A percentile compares a stretch with the other conserved stretches of the same genome.
Conservation (phyloP, 2,888 invertebrate species). For the Drosophila kuntzei region DNA sequence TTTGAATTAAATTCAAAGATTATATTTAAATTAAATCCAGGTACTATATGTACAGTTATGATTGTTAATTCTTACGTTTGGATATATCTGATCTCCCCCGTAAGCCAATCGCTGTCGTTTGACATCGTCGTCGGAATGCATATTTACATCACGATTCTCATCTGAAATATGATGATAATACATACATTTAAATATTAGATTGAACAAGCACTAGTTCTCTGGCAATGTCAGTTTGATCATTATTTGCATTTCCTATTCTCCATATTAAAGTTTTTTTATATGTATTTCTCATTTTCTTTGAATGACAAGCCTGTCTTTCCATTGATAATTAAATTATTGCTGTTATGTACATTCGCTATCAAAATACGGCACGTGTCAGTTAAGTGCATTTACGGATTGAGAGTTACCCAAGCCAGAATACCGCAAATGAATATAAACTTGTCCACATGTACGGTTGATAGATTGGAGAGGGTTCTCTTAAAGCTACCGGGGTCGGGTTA, state of each 20-base stretch:
- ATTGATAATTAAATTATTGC: slow-evolving; percentile 52
- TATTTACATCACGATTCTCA: slow-evolving; percentile 95
- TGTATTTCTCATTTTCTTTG: not conserved
- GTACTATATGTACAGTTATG: no score
- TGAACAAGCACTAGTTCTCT: no score
- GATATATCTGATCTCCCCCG: slow-evolving; percentile 95
- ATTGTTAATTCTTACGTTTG: no score
- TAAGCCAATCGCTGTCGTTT: slow-evolving; percentile 95
- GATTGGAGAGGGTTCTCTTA: slow-evolving; percentile 6
- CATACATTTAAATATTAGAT: not conserved
- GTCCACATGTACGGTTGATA: not conserved
- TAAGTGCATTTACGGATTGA: slow-evolving; percentile 69
- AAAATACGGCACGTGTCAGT: slow-evolving; percentile 63
- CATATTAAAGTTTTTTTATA: not conserved
- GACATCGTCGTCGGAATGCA: slow-evolving; percentile 94
- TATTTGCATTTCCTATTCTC: not conserved
- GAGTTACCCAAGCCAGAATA: slow-evolving; percentile 10
- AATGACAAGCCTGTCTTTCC: slow-evolving; percentile 18
- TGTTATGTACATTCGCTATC: slow-evolving; percentile 17
- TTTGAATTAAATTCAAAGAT: no score
- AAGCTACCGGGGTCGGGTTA: slow-evolving; percentile 12
- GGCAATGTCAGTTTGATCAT: not conserved
- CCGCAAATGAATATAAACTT: slow-evolving; percentile 26
- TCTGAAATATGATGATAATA: slow-evolving; percentile 87
- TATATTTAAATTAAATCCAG: no score